A percentile compares a stretch with the other conserved stretches of the same genome.
Evolutionary conservation across 2,113 vertebrate species (phyloP).

Genomic region (Hippocampus abdominalis): DNA sequence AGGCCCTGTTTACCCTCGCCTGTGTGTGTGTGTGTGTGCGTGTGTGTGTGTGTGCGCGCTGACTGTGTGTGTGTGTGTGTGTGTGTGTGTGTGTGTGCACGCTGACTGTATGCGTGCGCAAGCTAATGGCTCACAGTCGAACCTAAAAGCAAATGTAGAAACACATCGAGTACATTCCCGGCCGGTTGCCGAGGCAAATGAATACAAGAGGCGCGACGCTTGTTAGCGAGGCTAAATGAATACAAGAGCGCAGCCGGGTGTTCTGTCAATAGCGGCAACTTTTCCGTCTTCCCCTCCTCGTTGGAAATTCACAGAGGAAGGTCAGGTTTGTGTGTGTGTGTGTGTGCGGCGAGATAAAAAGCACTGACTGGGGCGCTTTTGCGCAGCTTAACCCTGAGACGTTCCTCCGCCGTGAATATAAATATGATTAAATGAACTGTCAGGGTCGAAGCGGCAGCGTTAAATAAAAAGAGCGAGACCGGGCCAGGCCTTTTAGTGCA

Average conservation of each 20-base stretch:
- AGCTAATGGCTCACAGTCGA: slow-evolving; percentile 25
- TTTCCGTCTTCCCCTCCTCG: not conserved
- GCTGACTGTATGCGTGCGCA: not conserved
- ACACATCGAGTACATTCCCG: slow-evolving; percentile 18
- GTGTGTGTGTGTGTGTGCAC: slow-evolving; percentile 6
- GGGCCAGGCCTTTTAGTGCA: not conserved
- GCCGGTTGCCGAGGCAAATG: slow-evolving; percentile 22
- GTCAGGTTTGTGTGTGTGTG: slow-evolving; percentile 1
- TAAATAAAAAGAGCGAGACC: slow-evolving; percentile 6
- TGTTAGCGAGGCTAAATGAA: slow-evolving; percentile 5
- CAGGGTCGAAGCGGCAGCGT: slow-evolving; percentile 10
- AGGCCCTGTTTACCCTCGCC: slow-evolving; percentile 39
- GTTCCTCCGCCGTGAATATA: not conserved
- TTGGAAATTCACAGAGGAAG: not conserved
- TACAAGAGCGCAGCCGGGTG: not conserved
- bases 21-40: not conserved
- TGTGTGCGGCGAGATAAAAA: not conserved
- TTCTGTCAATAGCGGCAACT: slow-evolving; percentile 24
- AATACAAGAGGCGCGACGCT: not conserved
- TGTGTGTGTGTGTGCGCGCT: not conserved
- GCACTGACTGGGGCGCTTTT: not conserved
- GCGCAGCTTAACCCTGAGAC: slow-evolving; percentile 8
- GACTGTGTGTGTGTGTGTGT: not conserved
- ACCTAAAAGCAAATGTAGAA: slow-evolving; percentile 30
- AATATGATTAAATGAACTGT: slow-evolving; percentile 10